Conservation (phyloP, 2,797 vertebrate species). For the Lacerta agilis region DNA sequence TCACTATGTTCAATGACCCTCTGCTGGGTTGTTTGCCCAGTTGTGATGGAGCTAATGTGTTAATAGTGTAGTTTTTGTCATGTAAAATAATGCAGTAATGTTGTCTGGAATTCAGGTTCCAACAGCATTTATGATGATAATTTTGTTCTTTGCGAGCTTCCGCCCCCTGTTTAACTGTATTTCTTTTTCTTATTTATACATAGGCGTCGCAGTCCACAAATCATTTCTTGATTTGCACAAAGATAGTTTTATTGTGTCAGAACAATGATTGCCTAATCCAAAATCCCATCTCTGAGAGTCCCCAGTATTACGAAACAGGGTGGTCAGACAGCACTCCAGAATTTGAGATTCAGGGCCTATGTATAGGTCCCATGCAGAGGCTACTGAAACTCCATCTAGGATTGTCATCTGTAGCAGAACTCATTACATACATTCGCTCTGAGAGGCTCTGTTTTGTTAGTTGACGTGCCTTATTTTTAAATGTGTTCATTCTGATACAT, state of each 20-base stretch:
- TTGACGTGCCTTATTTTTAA: background rate
- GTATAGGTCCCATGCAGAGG: too few species aligned
- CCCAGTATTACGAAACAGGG: background rate
- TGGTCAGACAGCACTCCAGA: background rate
- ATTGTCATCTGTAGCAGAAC: background rate
- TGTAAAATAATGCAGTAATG: background rate
- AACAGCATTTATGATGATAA: background rate
- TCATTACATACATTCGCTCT: background rate
- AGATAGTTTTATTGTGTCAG: background rate
- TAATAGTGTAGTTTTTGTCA: slow-evolving; percentile 10
- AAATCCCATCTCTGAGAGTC: background rate
- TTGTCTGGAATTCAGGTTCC: slow-evolving; percentile 23
- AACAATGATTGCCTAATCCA: background rate
- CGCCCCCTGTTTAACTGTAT: background rate
- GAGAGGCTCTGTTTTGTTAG: background rate
- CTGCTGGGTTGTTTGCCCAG: background rate
- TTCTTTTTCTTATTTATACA: slow-evolving; percentile 12
- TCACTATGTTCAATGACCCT: slow-evolving; percentile 37
- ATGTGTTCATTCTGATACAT: too few species aligned
- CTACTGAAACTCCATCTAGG: background rate
- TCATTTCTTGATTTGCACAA: background rate
- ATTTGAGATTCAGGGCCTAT: background rate
- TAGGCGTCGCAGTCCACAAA: background rate
- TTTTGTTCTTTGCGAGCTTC: background rate
- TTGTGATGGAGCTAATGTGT: background rate